Evolutionary conservation across 2,797 vertebrate genomes (phyloP).

Genomic region (Sebastolobus altivelis): DNA sequence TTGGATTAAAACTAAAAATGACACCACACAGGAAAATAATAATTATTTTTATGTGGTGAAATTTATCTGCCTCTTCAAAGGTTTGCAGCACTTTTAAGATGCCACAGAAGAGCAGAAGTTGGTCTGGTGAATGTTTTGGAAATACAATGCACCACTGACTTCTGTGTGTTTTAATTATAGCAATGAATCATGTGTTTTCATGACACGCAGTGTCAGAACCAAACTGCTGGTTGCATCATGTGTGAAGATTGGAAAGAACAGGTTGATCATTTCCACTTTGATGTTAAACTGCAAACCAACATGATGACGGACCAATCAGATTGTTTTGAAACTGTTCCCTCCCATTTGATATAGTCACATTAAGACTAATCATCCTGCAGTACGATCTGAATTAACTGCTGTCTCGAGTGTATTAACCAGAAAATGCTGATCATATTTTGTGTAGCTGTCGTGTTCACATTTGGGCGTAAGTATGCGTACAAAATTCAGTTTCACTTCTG

Average conservation of each 20-base stretch:
- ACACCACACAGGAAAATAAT: background rate
- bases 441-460: accelerated
- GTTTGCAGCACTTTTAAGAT: background rate
- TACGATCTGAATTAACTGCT: background rate
- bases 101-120: background rate
- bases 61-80: background rate
- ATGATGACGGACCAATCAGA: conserved; percentile 30
- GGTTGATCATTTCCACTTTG: background rate
- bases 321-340: background rate
- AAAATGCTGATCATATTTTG: conserved; percentile 37
- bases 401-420: background rate
- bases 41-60: background rate
- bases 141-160: background rate
- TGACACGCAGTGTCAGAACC: background rate
- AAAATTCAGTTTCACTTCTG: background rate
- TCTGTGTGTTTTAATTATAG: background rate
- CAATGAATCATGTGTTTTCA: background rate
- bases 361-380: accelerated
- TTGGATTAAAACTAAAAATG: background rate
- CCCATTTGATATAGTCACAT: background rate
- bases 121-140: background rate
- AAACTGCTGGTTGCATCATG: background rate
- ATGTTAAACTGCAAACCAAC: background rate
- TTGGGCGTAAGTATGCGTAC: conserved; percentile 14
- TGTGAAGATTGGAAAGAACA: background rate